Base-by-base conservation (phyloP, 2,888 invertebrate species). In the Julus scanicus region DNA sequence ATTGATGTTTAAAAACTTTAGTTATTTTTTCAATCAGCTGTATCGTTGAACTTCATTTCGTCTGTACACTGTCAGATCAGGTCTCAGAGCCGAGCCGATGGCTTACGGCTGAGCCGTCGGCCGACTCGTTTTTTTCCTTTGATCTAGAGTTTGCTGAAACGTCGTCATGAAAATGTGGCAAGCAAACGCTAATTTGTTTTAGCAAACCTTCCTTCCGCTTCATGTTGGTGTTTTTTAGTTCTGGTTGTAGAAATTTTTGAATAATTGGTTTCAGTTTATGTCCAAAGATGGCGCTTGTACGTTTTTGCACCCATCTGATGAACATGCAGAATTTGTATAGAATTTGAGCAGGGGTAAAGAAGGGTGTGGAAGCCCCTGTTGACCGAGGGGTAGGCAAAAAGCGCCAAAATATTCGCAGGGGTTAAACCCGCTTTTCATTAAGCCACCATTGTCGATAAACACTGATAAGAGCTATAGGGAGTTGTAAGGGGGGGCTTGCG, bases 371-470 rank as follows among this genome's bases (percentile, higher is more conserved):
- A 71, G 71, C 71, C n/a, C 71, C 71, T 71, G 71, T 71, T 71
- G 71, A 71, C 71, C 29, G 71, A 71, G 29, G 71, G 71, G 71
- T 20, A 9, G 29, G 20, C 20, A 71, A 71, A 71, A 71, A 71
- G 71, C 71, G 29, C 71, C 71, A 20, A 71, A 71, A 71, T 71
- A 71, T 71, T 71, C 29, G 71, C 9, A 29, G 71, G 71, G 71
- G 29, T 71, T 71, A 20, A 71, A 71, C 71, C 71, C 11, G 71
- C 71, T 71, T 71, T 71, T 71, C 71, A 71, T 71, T 71, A 71
- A 71, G 71, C 71, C 71, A 71, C 71, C 71, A 71, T 71, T 71
- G 71, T 71, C 71, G 71, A 71, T 71, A 71, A 71, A 71, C 71
- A 71, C 29, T 71, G 71, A 71, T 71, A 71, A 71, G 71, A 71